Evolutionary conservation across 2,888 invertebrate species (phyloP).

Genomic region (Tortrix viridana): DNA sequence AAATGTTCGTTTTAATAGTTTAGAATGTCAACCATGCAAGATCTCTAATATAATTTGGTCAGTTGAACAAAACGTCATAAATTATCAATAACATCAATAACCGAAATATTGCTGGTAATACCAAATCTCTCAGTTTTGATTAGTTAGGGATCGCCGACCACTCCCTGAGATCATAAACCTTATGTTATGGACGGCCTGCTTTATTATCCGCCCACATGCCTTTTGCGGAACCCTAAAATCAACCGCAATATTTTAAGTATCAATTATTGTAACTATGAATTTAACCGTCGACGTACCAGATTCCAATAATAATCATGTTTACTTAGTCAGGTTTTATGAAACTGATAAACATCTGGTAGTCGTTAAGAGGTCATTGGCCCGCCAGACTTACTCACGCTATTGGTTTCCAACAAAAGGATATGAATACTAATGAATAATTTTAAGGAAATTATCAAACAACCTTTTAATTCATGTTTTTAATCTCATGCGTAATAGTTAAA

Average conservation of each 20-base stretch:
- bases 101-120: background rate
- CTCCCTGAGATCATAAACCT: constrained; percentile 3
- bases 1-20: no score
- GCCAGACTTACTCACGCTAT: constrained; percentile 37
- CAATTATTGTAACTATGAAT: constrained; percentile 4
- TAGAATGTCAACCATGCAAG: no score
- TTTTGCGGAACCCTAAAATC: constrained; percentile 1
- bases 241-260: background rate
- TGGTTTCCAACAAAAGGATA: constrained; percentile 39
- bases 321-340: constrained; percentile 22
- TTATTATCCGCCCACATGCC: background rate
- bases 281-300: constrained; percentile 1
- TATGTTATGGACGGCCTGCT: background rate
- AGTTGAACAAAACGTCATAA: no score
- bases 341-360: constrained; percentile 27
- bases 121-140: constrained; percentile 16
- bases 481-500: constrained; percentile 4
- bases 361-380: constrained; percentile 32
- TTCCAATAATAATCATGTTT: constrained; percentile 15
- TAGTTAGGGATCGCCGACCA: background rate
- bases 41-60: no score
- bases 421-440: constrained; percentile 28
- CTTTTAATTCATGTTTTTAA: constrained; percentile 19
- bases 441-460: constrained; percentile 24
- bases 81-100: background rate